These are phyloP conservation scores for Netelia melanura DNA, from an alignment of 2,888 invertebrate genomes.

Conservation along the genomic window DNA sequence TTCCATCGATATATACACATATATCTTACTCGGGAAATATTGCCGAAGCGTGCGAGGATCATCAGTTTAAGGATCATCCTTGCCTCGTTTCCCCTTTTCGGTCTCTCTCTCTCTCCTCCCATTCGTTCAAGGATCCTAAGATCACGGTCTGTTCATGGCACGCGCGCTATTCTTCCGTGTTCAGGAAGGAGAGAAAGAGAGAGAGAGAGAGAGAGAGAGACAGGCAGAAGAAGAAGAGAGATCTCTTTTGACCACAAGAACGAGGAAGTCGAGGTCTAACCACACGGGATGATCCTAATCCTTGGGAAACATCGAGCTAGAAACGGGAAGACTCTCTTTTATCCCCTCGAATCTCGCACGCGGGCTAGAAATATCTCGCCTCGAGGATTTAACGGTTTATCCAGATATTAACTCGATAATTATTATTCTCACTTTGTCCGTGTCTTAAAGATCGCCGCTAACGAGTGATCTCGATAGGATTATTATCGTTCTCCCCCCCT, in stretches of 20 bases:
- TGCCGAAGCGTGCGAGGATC: conserved; percentile 51
- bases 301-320: conserved; percentile 24
- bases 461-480: not conserved
- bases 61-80: conserved; percentile 63
- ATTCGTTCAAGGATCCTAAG: not conserved
- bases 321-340: not conserved
- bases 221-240: not conserved
- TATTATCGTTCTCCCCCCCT: not conserved
- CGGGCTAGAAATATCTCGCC: not conserved
- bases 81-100: conserved; percentile 30
- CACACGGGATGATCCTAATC: conserved; percentile 58
- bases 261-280: conserved; percentile 56
- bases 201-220: not conserved
- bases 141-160: not conserved
- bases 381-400: too few species aligned
- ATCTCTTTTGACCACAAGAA: conserved; percentile 43
- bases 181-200: conserved; percentile 5
- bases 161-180: conserved; percentile 54
- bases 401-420: too few species aligned
- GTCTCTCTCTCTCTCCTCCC: conserved; percentile 22
- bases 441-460: not conserved
- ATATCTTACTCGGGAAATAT: conserved; percentile 11
- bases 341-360: conserved; percentile 40
- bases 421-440: not conserved
- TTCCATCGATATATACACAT: conserved; percentile 41